A percentile compares a stretch with the other conserved stretches of the same genome.
Conservation (phyloP, 1,140 invertebrate genomes). For the Ctenoplectra terminalis region DNA sequence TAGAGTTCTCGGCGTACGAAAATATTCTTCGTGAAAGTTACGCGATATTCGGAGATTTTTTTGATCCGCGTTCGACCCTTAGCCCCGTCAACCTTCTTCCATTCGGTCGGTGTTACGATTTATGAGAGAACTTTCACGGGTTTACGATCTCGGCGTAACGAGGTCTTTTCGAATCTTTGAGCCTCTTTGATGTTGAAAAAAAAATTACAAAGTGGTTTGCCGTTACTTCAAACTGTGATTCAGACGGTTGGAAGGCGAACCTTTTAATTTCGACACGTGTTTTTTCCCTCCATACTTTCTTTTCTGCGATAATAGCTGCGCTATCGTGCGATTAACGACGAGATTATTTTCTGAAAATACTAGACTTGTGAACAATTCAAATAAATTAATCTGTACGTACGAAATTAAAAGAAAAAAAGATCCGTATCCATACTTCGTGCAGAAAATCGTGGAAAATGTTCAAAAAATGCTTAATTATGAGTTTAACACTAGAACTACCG, state of each 20-base stretch:
- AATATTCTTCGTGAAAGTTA: conserved; percentile 1
- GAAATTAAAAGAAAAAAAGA: too few relatives aligned
- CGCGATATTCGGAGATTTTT: not conserved
- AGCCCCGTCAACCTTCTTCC: not conserved
- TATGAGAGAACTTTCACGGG: conserved; percentile 17
- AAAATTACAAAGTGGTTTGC: too few relatives aligned
- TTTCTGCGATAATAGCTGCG: too few relatives aligned
- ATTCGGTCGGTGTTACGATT: not conserved
- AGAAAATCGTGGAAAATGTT: too few relatives aligned
- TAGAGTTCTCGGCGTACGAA: not conserved
- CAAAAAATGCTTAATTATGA: too few relatives aligned
- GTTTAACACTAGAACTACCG: too few relatives aligned
- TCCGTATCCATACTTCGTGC: too few relatives aligned
- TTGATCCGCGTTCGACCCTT: conserved; percentile 3
- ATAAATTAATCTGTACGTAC: too few relatives aligned
- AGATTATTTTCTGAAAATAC: too few relatives aligned
- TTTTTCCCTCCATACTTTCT: too few relatives aligned
- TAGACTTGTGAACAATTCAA: too few relatives aligned
- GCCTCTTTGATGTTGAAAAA: conserved; percentile 36
- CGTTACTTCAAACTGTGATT: not conserved
- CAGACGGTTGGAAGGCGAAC: not conserved
- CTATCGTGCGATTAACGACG: too few relatives aligned
- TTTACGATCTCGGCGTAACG: conserved; percentile 17
- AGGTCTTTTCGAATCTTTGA: conserved; percentile 27
- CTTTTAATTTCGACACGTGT: not conserved